Evolutionary conservation across 2,113 vertebrate genomes (phyloP), one percentile per base, ranked within the genome.

Genomic region (Chaetura pelagica): DNA sequence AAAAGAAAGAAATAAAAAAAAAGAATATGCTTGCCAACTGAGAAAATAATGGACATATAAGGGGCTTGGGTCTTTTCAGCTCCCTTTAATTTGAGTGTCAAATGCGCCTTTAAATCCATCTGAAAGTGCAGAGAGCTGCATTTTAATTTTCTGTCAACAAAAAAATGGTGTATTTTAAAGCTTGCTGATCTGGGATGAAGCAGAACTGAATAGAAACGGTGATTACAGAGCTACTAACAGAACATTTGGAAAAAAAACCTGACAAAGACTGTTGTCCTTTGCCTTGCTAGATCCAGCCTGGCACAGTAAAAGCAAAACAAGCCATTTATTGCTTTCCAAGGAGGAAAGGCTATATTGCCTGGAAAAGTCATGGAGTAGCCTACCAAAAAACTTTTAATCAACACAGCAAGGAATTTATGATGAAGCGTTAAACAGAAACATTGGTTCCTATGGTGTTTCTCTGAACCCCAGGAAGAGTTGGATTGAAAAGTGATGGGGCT

Each of bases 141-240:
- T 92, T 96, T 96, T 69, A 84, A 57, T 7, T 5, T 87, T 78
- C 83, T 66, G 80, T 74, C 88, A 92, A 96, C 83, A 96, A 90
- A 94, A 95, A 24, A 22, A 42, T n/a, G 61, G 61, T 46, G 61
- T 61, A 48, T 86, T 81, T 95, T 73, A 93, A 92, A 96, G 76
- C 88, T 72, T 94, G 92, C 94, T 96, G 93, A 93, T 84, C 76
- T 79, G 83, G 48, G 76, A 86, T 92, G 90, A 95, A 92, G 69
- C 80, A 87, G 69, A 91, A 67, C 54, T 96, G 95, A 95, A 95
- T 89, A 95, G 86, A 94, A 95, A 87, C 57, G 27, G 90, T 82
- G 92, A 94, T 93, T 90, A 64, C 83, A 93, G 83, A 90, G 62
- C 73, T 96, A 78, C 54, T 96, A 94, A 88, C 89, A 86, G 84